phyloP scores from a whole-genome alignment of 1,140 invertebrate species.

The Cotesia chilonis region DNA sequence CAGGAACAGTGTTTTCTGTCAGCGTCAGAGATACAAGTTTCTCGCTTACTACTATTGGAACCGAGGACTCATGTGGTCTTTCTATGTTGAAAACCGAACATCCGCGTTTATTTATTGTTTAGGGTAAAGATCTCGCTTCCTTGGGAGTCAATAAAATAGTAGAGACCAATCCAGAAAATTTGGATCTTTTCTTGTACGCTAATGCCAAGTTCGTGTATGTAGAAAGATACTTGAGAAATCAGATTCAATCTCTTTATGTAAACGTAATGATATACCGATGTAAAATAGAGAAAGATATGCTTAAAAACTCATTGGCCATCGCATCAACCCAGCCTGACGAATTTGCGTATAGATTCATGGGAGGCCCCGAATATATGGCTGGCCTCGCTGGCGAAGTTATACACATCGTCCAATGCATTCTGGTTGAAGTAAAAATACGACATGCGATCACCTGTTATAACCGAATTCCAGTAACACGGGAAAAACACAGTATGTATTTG shows the following conservation, averaged over 20 bases:
- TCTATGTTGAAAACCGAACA: slow-evolving; percentile 40
- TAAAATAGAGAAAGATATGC: slow-evolving; percentile 27
- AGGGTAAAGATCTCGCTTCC: slow-evolving; percentile 8
- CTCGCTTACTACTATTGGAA: slow-evolving; percentile 20
- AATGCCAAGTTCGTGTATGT: slow-evolving; percentile 38
- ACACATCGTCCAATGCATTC: slow-evolving; percentile 40
- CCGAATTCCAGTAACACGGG: slow-evolving; percentile 33
- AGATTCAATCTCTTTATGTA: slow-evolving; percentile 24
- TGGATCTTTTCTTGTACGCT: slow-evolving; percentile 39
- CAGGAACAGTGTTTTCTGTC: slow-evolving; percentile 35
- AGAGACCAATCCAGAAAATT: slow-evolving; percentile 11
- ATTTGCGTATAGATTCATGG: slow-evolving; percentile 42
- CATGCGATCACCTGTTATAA: slow-evolving; percentile 37
- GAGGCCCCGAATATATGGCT: slow-evolving; percentile 41
- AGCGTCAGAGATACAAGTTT: slow-evolving; percentile 31
- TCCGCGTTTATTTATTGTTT: slow-evolving; percentile 41
- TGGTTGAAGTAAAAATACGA: slow-evolving; percentile 25
- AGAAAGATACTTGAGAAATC: slow-evolving; percentile 25
- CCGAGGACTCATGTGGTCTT: slow-evolving; percentile 22
- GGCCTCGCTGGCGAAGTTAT: slow-evolving; percentile 36
- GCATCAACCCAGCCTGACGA: slow-evolving; percentile 36
- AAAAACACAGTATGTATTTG: slow-evolving; percentile 30
- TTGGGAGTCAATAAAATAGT: slow-evolving; percentile 38
- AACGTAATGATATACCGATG: slow-evolving; percentile 13
- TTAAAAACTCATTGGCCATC: slow-evolving; percentile 25